Conservation (phyloP, 2,113 vertebrate genomes). For the Phodopus roborovskii region DNA sequence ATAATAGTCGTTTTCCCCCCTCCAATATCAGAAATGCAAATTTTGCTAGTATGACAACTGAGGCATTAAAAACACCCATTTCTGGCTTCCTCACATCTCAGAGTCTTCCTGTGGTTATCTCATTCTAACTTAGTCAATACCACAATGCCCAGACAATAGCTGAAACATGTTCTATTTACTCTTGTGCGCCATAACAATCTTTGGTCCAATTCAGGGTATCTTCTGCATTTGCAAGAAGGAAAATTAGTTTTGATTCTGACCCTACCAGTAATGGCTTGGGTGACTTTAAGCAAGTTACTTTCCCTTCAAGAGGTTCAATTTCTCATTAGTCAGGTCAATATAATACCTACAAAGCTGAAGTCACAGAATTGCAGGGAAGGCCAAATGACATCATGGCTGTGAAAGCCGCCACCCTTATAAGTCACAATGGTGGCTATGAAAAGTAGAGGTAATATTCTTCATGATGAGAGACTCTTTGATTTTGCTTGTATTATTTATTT, state of each 20-base stretch:
- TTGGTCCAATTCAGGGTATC: neutral
- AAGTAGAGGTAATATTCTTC: neutral
- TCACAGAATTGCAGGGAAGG: neutral
- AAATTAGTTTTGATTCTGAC: neutral
- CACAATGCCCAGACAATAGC: neutral
- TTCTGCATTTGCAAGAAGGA: neutral
- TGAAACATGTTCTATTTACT: neutral
- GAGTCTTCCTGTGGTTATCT: neutral
- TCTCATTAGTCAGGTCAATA: slow-evolving; percentile 48
- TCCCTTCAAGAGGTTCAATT: neutral
- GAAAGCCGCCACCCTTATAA: neutral
- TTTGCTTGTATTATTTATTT: neutral
- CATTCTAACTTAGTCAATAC: neutral
- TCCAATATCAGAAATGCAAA: neutral
- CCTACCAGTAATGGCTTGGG: neutral
- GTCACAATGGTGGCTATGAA: neutral
- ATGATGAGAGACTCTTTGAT: neutral
- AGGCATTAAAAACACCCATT: neutral
- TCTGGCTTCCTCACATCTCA: slow-evolving; percentile 13
- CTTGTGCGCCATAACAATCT: neutral
- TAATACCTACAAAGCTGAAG: slow-evolving; percentile 5
- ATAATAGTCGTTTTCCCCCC: neutral
- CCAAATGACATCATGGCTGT: slow-evolving; percentile 9
- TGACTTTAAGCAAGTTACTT: slow-evolving; percentile 55
- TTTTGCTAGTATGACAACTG: neutral